phyloP scores from a whole-genome alignment of 1,140 invertebrate species.

The Battus philenor region DNA sequence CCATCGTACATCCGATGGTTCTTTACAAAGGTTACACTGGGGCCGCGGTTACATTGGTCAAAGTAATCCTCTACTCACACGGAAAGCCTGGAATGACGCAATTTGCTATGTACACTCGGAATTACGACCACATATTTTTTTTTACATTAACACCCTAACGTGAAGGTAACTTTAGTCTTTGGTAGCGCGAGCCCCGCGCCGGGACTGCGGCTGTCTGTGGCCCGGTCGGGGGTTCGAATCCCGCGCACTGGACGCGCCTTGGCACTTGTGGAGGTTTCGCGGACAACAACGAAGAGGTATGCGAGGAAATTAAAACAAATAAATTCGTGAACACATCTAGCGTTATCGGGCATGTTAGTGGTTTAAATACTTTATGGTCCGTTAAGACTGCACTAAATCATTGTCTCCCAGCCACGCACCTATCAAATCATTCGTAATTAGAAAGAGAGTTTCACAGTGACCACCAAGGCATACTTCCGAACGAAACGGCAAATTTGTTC shows the following conservation, averaged over 20 bases:
- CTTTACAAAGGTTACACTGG: slow-evolving; percentile 69
- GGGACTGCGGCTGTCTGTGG: slow-evolving; percentile 18
- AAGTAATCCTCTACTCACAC: slow-evolving; percentile 54
- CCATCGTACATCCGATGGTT: slow-evolving; percentile 57
- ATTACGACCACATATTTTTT: slow-evolving; percentile 55
- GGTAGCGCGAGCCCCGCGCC: slow-evolving; percentile 58
- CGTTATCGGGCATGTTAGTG: too few species aligned
- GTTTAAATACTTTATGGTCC: too few species aligned
- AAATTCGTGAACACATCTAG: too few species aligned
- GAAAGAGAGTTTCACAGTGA: too few species aligned
- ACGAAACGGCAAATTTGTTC: too few species aligned
- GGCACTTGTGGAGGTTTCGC: slow-evolving; percentile 56
- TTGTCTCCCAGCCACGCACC: too few species aligned
- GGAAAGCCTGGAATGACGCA: slow-evolving; percentile 52
- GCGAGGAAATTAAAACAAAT: too few species aligned
- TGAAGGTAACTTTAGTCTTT: slow-evolving; percentile 73
- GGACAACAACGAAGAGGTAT: too few species aligned
- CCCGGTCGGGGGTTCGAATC: slow-evolving; percentile 8
- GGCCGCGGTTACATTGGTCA: slow-evolving; percentile 69
- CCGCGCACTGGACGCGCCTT: slow-evolving; percentile 28
- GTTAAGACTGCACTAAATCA: too few species aligned
- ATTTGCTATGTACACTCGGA: slow-evolving; percentile 54
- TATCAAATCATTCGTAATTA: too few species aligned
- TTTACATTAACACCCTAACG: slow-evolving; percentile 63
- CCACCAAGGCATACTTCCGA: too few species aligned